phyloP scores from a whole-genome alignment of 2,888 invertebrate species.

The Macaria liturata region DNA sequence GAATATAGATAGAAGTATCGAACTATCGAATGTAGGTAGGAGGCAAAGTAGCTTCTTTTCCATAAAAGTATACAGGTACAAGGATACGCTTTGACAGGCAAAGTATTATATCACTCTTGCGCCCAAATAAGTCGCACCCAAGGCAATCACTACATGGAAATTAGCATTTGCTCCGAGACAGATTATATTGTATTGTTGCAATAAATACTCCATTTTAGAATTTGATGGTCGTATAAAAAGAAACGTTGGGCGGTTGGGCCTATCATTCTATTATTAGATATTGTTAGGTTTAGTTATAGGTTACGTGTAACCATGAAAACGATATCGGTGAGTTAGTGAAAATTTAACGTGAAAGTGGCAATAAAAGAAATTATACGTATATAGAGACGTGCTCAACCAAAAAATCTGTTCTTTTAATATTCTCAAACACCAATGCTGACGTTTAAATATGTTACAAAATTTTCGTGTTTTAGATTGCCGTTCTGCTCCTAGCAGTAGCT shows the following conservation, averaged over 20 bases:
- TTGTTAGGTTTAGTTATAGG: slow-evolving; percentile 32
- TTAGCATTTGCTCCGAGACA: slow-evolving; percentile 71
- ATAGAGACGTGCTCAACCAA: too few species aligned
- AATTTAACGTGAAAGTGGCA: too few species aligned
- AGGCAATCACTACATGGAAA: slow-evolving; percentile 70
- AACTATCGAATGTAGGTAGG: slow-evolving; percentile 25
- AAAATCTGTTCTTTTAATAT: too few species aligned
- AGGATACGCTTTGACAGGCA: slow-evolving; percentile 24
- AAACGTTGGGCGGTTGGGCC: slow-evolving; percentile 47
- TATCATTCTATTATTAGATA: slow-evolving; percentile 61
- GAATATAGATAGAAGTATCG: slow-evolving; percentile 8
- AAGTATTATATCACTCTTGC: slow-evolving; percentile 55
- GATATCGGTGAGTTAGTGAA: slow-evolving; percentile 56
- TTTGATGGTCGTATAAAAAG: slow-evolving; percentile 71
- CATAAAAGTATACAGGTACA: slow-evolving; percentile 26
- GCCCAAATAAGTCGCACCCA: slow-evolving; percentile 64
- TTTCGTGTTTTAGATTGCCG: slow-evolving; percentile 42
- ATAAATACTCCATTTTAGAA: slow-evolving; percentile 73
- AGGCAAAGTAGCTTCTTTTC: slow-evolving; percentile 26
- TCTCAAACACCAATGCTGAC: too few species aligned
- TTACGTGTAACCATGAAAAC: slow-evolving; percentile 62
- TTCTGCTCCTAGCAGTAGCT: slow-evolving; percentile 46
- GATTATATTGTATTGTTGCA: slow-evolving; percentile 59
- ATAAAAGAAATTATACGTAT: too few species aligned
- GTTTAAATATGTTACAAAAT: too few species aligned